Evolutionary conservation across 2,113 vertebrate species (phyloP), one percentile per base, ranked within the genome.

Genomic region (Ibidorhyncha struthersii): DNA sequence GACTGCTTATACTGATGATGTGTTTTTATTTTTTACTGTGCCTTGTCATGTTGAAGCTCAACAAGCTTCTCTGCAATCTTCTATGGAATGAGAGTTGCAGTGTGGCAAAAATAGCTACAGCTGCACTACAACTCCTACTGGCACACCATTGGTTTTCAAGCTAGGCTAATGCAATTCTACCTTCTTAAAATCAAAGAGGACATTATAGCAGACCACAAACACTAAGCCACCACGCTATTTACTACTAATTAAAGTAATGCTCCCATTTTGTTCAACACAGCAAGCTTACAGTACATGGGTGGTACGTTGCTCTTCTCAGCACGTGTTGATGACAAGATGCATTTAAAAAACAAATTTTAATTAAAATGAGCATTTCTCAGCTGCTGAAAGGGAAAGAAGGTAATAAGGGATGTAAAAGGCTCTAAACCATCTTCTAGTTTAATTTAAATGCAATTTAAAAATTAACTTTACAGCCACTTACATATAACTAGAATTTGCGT

Each of bases 311-410:
- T 94, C 80, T 76, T 89, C 89, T 84, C 90, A 95, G 96, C 86
- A n/a, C 79, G 82, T 23, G 30, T 6, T 96, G 82, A 82, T 80
- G 82, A 49, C 56, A 91, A 90, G 30, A 89, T 7, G 79, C 61
- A 95, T 92, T 96, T 95, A 84, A 71, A 93, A 96, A 96, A 16
- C 62, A 89, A 63, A 67, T 40, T 82, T 95, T 97, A 97, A 96
- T 96, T 96, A 95, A 78, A 84, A 82, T 43, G 52, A 67, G 43
- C 23, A 71, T 93, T 94, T 92, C 59, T 90, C 34, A 81, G 56
- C 59, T 79, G 61, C 52, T 79, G 49, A 89, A 92, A 92, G 56
- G 47, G 40, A 92, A 90, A 83, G 14, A 78, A 81, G 18, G 8
- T 25, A 84, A 43, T 71, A 86, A 84, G 76, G 45, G 49, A 52